A percentile compares a stretch with the other conserved stretches of the same genome.
phyloP scores from a whole-genome alignment of 2,888 invertebrate genomes.

The Cheilosia scutellata region DNA sequence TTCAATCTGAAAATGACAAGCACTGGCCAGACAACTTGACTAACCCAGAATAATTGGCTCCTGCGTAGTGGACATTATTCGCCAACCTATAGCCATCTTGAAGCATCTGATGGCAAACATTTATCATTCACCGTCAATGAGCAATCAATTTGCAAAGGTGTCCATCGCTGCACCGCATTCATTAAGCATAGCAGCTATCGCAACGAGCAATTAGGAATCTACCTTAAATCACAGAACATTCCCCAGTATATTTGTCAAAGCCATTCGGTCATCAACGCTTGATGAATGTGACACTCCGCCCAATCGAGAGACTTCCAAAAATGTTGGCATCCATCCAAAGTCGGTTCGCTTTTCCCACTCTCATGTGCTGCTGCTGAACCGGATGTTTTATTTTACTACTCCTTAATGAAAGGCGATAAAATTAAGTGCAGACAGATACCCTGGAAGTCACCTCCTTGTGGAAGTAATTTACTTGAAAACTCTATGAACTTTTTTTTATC shows the following conservation, averaged over 20 bases:
- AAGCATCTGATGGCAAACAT: constrained; percentile 34
- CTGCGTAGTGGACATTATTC: too few relatives aligned
- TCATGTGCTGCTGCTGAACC: background rate
- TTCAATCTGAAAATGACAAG: too few relatives aligned
- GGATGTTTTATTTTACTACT: constrained; percentile 34
- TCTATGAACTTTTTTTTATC: constrained; percentile 37
- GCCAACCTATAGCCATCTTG: background rate
- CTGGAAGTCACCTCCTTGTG: constrained; percentile 58
- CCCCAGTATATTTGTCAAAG: constrained; percentile 61
- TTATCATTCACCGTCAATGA: constrained; percentile 66
- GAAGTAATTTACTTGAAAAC: constrained; percentile 64
- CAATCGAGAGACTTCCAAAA: constrained; percentile 38
- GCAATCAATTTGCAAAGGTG: constrained; percentile 70
- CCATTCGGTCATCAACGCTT: constrained; percentile 73
- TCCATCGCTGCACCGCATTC: constrained; percentile 58
- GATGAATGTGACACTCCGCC: constrained; percentile 67
- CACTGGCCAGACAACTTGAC: too few relatives aligned
- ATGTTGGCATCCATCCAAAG: constrained; percentile 58
- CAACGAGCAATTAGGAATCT: constrained; percentile 48
- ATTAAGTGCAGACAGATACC: constrained; percentile 67
- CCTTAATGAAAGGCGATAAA: constrained; percentile 74
- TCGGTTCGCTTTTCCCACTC: constrained; percentile 15
- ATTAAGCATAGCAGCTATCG: constrained; percentile 48
- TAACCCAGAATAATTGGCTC: too few relatives aligned
- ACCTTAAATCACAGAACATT: constrained; percentile 64